Evolutionary conservation across 2,797 vertebrate genomes (phyloP), one percentile per base, ranked within the genome.

Genomic region (Pangasius krempfi): DNA sequence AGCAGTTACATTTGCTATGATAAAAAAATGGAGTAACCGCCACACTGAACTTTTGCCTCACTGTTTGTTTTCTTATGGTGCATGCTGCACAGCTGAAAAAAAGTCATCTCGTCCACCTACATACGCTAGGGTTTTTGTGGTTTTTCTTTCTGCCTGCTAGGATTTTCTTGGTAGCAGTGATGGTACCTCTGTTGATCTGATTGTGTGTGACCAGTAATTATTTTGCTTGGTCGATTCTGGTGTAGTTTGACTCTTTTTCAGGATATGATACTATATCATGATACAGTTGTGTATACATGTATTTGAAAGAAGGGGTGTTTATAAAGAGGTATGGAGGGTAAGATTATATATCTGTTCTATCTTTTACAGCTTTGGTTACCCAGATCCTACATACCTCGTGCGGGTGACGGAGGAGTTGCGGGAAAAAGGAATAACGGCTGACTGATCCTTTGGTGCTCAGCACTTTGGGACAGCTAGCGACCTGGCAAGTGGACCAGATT

Each of bases 351-450:
- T 70, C 4, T 72, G 10, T 62, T 25, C 30, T n/a, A 91, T 92
- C 93, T 91, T 88, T 92, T 90, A 89, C 94, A 99, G 98, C 94
- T 99, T 98, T 92, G 98, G 97, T 92, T 99, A 98, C 94, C 98
- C 98, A 72, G 98, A 99, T 93, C 98, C 98, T 87, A 98, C 97
- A 87, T 99, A 99, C 93, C 95, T 98, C 93, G 97, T 97, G 88
- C 96, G 98, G 90, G 97, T 99, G 93, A 98, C 97, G 33, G 98
- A 99, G 94, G 98, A 99, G 92, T 96, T 99, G 89, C 94, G 97
- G 93, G 98, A 98, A 94, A 98, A 99, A 94, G 98, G 97, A 89
- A 98, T 98, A 94, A 97, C 96, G 0, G 96, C 96, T 4, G 97
- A 98, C 94, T 98, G 96, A 97, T 91, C 54, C 83, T 88, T 70